Conservation (phyloP, 2,888 invertebrate species). For the Escarpia spicata region DNA sequence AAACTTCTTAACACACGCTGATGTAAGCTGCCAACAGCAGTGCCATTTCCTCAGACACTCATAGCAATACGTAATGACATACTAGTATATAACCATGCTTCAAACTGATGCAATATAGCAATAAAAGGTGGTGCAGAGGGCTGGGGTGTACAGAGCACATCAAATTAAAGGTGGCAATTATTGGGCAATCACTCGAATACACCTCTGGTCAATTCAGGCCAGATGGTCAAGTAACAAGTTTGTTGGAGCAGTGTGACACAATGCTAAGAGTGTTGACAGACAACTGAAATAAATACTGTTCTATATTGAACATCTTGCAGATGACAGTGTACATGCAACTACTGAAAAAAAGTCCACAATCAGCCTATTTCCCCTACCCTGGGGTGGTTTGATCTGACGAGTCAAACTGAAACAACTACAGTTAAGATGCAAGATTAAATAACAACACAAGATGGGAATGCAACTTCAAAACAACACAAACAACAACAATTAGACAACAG, state of each 20-base stretch:
- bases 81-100: neutral
- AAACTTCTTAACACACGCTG: no score
- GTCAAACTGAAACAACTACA: no score
- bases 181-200: neutral
- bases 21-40: no score
- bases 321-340: neutral
- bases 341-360: neutral
- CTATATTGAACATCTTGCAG: neutral
- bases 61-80: neutral
- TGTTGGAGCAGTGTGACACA: neutral
- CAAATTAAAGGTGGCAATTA: neutral
- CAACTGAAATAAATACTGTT: neutral
- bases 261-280: neutral
- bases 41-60: neutral
- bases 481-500: neutral
- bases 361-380: neutral
- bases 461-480: neutral
- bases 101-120: neutral
- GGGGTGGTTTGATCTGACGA: neutral
- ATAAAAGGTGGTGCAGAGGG: neutral
- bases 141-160: neutral
- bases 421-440: neutral
- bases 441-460: neutral
- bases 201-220: neutral
- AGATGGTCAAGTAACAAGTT: neutral